Evolutionary conservation across 1,140 invertebrate genomes (phyloP).

Genomic region (Liolophura sinensis): DNA sequence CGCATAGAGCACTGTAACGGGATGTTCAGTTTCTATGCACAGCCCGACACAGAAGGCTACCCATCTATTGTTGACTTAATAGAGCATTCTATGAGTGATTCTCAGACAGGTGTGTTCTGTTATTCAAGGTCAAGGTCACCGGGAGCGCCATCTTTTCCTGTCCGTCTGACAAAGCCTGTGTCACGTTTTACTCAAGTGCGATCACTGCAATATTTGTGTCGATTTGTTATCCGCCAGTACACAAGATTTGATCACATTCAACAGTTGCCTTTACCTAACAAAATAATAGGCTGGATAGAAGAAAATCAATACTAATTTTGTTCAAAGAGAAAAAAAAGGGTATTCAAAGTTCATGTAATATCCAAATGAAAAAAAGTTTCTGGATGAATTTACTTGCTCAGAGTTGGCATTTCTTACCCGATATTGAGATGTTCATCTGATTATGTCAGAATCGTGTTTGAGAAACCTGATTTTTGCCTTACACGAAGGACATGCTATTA

Average conservation of each 20-base stretch:
- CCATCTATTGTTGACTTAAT: constrained; percentile 72
- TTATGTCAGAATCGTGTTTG: too few relatives aligned
- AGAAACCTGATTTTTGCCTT: too few relatives aligned
- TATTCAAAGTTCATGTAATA: too few relatives aligned
- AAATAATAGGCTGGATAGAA: constrained; percentile 67
- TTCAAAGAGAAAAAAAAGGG: too few relatives aligned
- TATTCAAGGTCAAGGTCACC: constrained; percentile 71
- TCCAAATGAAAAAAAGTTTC: too few relatives aligned
- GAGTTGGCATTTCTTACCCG: too few relatives aligned
- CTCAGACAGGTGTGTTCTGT: constrained; percentile 73
- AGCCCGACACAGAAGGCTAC: constrained; percentile 70
- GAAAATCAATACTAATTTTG: constrained; percentile 53
- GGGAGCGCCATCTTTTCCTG: constrained; percentile 71
- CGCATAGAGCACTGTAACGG: constrained; percentile 71
- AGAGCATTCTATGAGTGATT: constrained; percentile 71
- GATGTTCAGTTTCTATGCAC: constrained; percentile 70
- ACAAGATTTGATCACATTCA: constrained; percentile 73
- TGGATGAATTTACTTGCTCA: too few relatives aligned
- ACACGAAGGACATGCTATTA: too few relatives aligned
- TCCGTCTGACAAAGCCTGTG: constrained; percentile 75
- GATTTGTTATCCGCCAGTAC: constrained; percentile 77
- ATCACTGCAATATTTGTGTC: constrained; percentile 75
- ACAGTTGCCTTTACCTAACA: constrained; percentile 71
- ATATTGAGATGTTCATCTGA: too few relatives aligned
- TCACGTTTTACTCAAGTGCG: constrained; percentile 76